Percentiles rank a stretch among this genome's conserved stretches.
Conservation (phyloP, 2,113 vertebrate species). For the Alligator sinensis region DNA sequence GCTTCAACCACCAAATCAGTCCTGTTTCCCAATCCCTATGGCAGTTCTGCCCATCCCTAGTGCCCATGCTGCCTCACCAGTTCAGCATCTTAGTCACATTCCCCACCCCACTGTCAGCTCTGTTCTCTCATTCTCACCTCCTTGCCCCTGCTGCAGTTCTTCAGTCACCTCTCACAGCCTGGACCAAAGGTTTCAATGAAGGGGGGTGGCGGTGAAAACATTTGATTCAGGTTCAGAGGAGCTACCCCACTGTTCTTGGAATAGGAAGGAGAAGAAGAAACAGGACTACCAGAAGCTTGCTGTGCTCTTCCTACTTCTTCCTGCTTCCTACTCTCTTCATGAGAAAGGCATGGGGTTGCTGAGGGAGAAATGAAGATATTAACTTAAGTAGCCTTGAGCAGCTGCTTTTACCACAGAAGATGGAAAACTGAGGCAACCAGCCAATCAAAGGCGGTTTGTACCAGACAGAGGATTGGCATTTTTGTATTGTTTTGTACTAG, state of each 20-base stretch:
- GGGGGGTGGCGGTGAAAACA: background rate
- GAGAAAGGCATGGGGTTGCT: background rate
- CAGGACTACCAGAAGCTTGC: background rate
- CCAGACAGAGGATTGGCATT: background rate
- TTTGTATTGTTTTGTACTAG: rapidly evolving
- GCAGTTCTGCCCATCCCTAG: too few relatives aligned
- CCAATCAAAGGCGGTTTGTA: background rate
- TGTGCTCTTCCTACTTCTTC: background rate
- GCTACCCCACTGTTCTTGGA: background rate
- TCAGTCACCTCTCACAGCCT: background rate
- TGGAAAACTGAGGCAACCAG: background rate
- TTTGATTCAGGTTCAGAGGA: background rate
- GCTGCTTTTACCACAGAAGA: rapidly evolving
- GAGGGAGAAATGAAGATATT: background rate
- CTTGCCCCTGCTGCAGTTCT: background rate
- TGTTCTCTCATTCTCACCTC: background rate
- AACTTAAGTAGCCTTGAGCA: background rate
- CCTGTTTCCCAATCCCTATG: background rate
- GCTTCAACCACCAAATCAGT: background rate
- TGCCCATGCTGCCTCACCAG: too few relatives aligned
- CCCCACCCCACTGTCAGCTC: background rate
- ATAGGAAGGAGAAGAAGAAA: background rate
- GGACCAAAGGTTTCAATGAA: background rate
- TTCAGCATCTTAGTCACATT: too few relatives aligned
- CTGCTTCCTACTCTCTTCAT: background rate